phyloP scores from a whole-genome alignment of 2,888 invertebrate species.

The Lithophane socia region DNA sequence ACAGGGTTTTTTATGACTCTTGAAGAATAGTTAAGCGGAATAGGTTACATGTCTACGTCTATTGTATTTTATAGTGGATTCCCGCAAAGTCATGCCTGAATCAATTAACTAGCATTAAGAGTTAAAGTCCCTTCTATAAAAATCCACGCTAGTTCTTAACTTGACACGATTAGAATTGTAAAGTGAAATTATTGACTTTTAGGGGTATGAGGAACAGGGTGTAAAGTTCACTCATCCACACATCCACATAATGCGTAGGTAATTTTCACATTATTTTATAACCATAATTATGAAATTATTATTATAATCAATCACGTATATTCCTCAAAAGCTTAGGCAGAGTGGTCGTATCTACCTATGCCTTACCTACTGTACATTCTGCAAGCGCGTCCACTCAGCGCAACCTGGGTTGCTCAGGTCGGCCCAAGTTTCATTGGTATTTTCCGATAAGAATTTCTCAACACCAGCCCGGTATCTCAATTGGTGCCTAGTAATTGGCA shows the following conservation, averaged over 20 bases:
- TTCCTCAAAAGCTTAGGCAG: neutral
- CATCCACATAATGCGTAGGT: neutral
- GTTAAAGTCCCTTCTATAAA: neutral
- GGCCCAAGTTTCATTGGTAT: neutral
- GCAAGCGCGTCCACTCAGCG: neutral
- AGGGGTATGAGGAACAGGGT: too few species aligned
- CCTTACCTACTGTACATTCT: neutral
- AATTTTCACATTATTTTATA: neutral
- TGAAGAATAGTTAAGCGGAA: too few species aligned
- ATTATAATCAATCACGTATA: too few species aligned
- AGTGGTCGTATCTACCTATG: neutral
- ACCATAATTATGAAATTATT: too few species aligned
- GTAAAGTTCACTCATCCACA: too few species aligned
- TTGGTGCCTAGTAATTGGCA: neutral
- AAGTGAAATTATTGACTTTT: slow-evolving; percentile 27
- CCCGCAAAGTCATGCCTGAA: too few species aligned
- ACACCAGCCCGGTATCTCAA: neutral
- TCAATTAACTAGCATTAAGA: too few species aligned
- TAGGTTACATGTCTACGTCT: too few species aligned
- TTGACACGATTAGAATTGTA: slow-evolving; percentile 36
- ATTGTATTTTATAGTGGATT: too few species aligned
- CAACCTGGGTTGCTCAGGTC: neutral
- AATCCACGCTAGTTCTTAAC: slow-evolving; percentile 10
- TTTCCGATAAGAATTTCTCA: neutral
- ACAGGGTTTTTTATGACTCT: too few species aligned